A percentile compares a stretch with the other conserved stretches of the same genome.
Conservation (phyloP, 2,888 invertebrate species). For the Euphydryas editha region DNA sequence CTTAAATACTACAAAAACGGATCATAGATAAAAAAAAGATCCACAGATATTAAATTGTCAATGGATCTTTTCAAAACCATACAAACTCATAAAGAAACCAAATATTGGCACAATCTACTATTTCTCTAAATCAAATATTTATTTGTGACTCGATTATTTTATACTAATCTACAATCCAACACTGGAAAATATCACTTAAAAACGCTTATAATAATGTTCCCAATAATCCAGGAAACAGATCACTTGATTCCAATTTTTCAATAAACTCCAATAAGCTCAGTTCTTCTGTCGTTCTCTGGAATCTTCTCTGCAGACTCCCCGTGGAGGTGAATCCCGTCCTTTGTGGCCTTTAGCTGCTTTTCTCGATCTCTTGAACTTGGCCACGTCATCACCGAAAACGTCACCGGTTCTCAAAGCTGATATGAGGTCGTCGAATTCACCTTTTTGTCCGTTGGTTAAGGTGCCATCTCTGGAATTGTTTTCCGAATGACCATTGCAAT, state of each 20-base stretch:
- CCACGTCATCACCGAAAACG: conserved; percentile 97
- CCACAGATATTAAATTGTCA: background rate
- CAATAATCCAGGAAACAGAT: conserved; percentile 1
- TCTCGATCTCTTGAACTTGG: conserved; percentile 88
- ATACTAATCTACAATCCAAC: conserved; percentile 25
- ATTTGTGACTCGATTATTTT: conserved; percentile 42
- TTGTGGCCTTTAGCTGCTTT: conserved; percentile 76
- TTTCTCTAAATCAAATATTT: conserved; percentile 24
- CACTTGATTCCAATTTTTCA: conserved; percentile 9
- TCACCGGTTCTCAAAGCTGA: conserved; percentile 97
- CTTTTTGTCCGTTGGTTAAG: conserved; percentile 84
- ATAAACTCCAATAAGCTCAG: conserved; percentile 50
- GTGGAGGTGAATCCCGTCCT: conserved; percentile 76
- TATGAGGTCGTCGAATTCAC: conserved; percentile 98
- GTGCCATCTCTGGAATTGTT: conserved; percentile 67
- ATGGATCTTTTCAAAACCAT: background rate
- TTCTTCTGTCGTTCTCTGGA: conserved; percentile 78
- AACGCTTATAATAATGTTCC: conserved; percentile 22
- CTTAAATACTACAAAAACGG: background rate
- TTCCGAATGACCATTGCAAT: conserved; percentile 82
- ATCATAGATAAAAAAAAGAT: conserved; percentile 3
- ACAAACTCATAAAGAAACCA: conserved; percentile 47
- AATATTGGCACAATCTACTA: conserved; percentile 40
- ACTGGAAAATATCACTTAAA: conserved; percentile 37
- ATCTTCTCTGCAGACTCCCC: conserved; percentile 72